These are phyloP conservation scores for Trachymyrmex cornetzi DNA, from an alignment of 1,140 invertebrate genomes.

Conservation along the genomic window DNA sequence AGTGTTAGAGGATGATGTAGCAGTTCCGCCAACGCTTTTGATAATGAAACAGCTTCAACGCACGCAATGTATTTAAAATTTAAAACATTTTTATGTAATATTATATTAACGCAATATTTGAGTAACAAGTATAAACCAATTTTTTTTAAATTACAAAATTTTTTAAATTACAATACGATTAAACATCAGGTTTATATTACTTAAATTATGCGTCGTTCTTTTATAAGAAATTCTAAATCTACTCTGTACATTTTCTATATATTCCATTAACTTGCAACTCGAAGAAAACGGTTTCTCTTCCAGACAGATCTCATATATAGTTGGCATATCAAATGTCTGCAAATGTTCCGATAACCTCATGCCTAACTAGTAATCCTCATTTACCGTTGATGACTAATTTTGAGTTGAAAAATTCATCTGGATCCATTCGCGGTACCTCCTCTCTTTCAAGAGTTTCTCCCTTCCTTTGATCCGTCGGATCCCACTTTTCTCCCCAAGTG, in stretches of 20 bases:
- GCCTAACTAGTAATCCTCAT: not conserved
- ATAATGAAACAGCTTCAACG: slow-evolving; percentile 38
- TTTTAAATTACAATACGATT: not conserved
- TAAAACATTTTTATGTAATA: not conserved
- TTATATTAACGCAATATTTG: not conserved
- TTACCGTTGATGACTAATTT: slow-evolving; percentile 14
- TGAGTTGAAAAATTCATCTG: slow-evolving; percentile 63
- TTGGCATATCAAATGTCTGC: not conserved
- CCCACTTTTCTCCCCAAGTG: slow-evolving; percentile 73
- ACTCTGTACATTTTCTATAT: not conserved
- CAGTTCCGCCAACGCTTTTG: slow-evolving; percentile 49
- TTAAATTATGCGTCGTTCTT: not conserved
- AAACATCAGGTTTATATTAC: not conserved
- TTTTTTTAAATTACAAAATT: not conserved
- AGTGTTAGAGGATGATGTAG: slow-evolving; percentile 50
- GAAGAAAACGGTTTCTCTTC: not conserved
- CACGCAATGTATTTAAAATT: slow-evolving; percentile 23
- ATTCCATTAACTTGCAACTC: not conserved
- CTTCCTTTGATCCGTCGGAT: slow-evolving; percentile 74
- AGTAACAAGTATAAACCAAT: not conserved
- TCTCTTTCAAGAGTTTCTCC: slow-evolving; percentile 70
- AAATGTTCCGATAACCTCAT: not conserved
- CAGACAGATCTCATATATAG: no score
- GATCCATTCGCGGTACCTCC: slow-evolving; percentile 35
- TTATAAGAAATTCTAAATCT: not conserved